Conservation (phyloP, 2,113 vertebrate species). For the Telmatochromis sp. region DNA sequence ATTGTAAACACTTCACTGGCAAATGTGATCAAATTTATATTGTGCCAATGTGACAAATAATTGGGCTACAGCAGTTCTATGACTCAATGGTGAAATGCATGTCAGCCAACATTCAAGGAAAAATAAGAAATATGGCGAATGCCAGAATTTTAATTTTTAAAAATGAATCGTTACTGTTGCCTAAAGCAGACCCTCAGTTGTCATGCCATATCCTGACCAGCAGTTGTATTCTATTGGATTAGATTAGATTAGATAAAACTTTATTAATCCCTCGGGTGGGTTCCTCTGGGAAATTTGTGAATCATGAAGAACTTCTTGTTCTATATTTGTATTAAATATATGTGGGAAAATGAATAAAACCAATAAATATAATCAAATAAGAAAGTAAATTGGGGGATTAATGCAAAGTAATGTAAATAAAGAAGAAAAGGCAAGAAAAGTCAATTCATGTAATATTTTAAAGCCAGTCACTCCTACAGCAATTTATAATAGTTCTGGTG, state of each 20-base stretch:
- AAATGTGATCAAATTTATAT: not conserved
- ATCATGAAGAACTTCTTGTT: not conserved
- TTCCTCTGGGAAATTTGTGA: no score
- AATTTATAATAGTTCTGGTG: not conserved
- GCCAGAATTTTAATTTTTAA: not conserved
- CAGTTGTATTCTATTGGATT: not conserved
- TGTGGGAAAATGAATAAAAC: not conserved
- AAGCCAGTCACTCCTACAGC: not conserved
- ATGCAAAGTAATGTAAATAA: not conserved
- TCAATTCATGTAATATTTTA: not conserved
- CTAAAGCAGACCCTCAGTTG: not conserved
- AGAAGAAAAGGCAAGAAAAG: not conserved
- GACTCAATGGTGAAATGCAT: not conserved
- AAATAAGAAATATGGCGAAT: not conserved
- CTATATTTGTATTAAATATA: not conserved
- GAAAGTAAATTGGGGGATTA: not conserved
- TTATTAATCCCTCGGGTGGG: no score
- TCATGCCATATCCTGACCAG: not conserved
- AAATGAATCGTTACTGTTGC: not conserved
- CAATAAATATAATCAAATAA: not conserved
- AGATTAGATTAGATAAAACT: no score
- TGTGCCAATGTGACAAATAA: not conserved
- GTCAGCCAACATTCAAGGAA: not conserved
- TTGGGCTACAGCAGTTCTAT: not conserved
- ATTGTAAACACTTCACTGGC: not conserved